Evolutionary conservation across 2,888 invertebrate genomes (phyloP).

Genomic region (Andrena camellia): DNA sequence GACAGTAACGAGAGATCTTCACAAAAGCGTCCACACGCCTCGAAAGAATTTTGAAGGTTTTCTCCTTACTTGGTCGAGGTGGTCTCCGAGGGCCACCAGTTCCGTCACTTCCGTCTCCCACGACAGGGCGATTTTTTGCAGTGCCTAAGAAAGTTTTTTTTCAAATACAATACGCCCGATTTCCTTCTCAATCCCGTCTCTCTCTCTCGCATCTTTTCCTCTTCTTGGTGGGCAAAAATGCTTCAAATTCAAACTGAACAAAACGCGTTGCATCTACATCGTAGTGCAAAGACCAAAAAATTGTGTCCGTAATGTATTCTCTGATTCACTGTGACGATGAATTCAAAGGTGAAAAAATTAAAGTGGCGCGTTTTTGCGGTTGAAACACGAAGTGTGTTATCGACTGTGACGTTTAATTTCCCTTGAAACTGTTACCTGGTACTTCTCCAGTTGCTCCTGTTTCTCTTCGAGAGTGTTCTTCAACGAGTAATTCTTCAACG

Average conservation of each 20-base stretch:
- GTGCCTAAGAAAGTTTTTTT: slow-evolving; percentile 88
- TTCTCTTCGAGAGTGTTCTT: slow-evolving; percentile 96
- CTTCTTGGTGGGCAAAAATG: slow-evolving; percentile 34
- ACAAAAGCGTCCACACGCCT: slow-evolving; percentile 47
- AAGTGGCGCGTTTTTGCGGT: neutral
- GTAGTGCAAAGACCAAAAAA: neutral
- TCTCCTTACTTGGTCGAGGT: slow-evolving; percentile 93
- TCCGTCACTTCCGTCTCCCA: slow-evolving; percentile 90
- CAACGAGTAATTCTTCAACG: slow-evolving; percentile 93
- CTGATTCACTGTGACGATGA: neutral
- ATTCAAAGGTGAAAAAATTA: neutral
- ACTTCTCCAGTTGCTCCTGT: slow-evolving; percentile 94
- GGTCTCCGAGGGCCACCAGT: slow-evolving; percentile 91
- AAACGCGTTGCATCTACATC: neutral
- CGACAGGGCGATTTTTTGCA: slow-evolving; percentile 91
- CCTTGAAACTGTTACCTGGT: slow-evolving; percentile 89
- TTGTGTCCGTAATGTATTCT: neutral
- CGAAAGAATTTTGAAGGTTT: slow-evolving; percentile 17
- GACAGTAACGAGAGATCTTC: slow-evolving; percentile 38
- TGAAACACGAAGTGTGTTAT: neutral
- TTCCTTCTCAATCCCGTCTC: slow-evolving; percentile 23
- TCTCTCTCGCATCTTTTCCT: slow-evolving; percentile 48
- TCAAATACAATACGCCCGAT: slow-evolving; percentile 43
- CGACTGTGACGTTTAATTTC: neutral
- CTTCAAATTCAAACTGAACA: neutral